Conservation (phyloP, 2,888 invertebrate species). For the Cordilura impudica region DNA sequence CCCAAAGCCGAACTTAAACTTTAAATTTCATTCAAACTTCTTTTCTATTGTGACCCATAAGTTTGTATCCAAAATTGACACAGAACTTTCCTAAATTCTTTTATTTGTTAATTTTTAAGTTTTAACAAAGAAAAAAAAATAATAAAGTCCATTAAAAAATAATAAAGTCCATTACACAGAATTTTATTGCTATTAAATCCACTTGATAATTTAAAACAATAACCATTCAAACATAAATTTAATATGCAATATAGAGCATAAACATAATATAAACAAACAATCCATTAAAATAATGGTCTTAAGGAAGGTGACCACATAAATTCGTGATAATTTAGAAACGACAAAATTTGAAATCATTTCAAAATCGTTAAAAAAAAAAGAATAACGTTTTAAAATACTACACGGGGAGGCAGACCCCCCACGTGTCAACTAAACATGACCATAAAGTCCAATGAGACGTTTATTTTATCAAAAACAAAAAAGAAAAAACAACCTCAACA, state of each 20-base stretch:
- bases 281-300: not conserved
- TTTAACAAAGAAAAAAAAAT: no score
- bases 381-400: constrained; percentile 28
- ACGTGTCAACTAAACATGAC: constrained; percentile 1
- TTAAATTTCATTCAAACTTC: no score
- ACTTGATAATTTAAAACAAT: not conserved
- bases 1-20: no score
- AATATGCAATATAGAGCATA: not conserved
- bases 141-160: no score
- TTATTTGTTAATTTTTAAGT: no score
- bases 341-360: constrained; percentile 14
- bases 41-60: no score
- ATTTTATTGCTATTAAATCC: not conserved
- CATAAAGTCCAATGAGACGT: not conserved
- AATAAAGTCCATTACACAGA: no score
- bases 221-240: not conserved
- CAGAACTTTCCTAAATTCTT: no score
- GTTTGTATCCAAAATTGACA: no score
- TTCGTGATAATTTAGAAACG: constrained; percentile 56
- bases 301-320: constrained; percentile 57
- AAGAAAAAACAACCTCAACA: constrained; percentile 2
- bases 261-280: not conserved
- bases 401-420: constrained; percentile 54
- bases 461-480: not conserved
- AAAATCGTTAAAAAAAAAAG: constrained; percentile 41